A percentile compares a stretch with the other conserved stretches of the same genome.
Evolutionary conservation across 2,888 invertebrate species (phyloP).

Genomic region (Phanerotoma sp.): DNA sequence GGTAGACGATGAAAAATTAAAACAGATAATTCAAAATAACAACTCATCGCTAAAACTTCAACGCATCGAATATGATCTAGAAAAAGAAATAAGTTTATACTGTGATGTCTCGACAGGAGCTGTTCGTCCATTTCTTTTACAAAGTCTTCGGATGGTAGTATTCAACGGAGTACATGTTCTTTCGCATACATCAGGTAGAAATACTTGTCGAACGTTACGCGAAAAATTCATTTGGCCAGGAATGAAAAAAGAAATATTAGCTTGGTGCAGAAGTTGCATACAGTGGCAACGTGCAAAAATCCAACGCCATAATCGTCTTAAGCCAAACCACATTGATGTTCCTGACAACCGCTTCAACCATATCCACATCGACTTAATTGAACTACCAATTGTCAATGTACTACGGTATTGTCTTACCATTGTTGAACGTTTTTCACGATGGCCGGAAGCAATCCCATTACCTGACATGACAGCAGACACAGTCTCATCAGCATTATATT

Average conservation of each 20-base stretch:
- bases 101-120: slow-evolving; percentile 24
- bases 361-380: slow-evolving; percentile 19
- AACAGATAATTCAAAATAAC: too few relatives aligned
- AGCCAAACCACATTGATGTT: background rate
- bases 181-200: slow-evolving; percentile 31
- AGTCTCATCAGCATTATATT: slow-evolving; percentile 34
- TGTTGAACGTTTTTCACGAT: slow-evolving; percentile 42
- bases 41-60: slow-evolving; percentile 3
- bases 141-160: slow-evolving; percentile 20
- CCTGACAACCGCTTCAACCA: slow-evolving; percentile 9
- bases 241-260: slow-evolving; percentile 36
- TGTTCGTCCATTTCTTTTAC: slow-evolving; percentile 34
- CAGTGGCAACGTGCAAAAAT: slow-evolving; percentile 45
- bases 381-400: slow-evolving; percentile 26
- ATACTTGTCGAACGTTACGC: slow-evolving; percentile 30
- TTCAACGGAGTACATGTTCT: slow-evolving; percentile 28
- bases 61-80: background rate
- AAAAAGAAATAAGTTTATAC: slow-evolving; percentile 16
- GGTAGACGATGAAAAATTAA: background rate
- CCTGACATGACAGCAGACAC: slow-evolving; percentile 40
- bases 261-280: slow-evolving; percentile 40
- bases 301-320: slow-evolving; percentile 34
- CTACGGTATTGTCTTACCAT: slow-evolving; percentile 43
- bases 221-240: slow-evolving; percentile 39
- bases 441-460: slow-evolving; percentile 43